Base-by-base conservation (phyloP, 2,797 vertebrate species). In the Gymnopithys bicolor region DNA sequence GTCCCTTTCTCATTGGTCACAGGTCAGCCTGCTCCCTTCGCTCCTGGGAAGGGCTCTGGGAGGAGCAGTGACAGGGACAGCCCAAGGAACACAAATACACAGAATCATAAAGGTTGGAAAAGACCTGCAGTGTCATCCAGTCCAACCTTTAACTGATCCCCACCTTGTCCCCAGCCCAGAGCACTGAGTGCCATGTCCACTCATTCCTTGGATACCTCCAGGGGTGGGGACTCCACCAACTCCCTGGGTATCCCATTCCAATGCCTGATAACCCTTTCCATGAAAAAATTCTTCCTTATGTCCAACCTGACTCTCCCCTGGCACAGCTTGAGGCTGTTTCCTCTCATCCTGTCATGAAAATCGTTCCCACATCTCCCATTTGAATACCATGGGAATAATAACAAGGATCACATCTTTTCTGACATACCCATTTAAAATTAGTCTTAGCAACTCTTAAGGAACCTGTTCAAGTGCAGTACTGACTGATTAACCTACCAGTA, bases 171-270 rank as follows among this genome's bases (percentile, higher is more conserved):
- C 30, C 18, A 27, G 39, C 15, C 21, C 41, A 27, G 39, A 33
- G 60, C 17, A 39, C 11, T 22, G n/a, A 53, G 30, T 27, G 39
- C 30, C 62, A 68, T 18, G 10, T 41, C 30, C 33, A 9, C 22
- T 41, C 1, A 0, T 23, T 74, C 35, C 32, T 35, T 19, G 33
- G 19, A 43, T 3, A 13, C 8, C 33, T 48, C 55, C 22, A 46
- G 53, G 46, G 5, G 25, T 30, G 33, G 39, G 11, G 21, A 67
- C 30, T 53, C 33, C 14, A 53, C 24, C 15, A 13, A 18, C 14
- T 53, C 30, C 7, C 18, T 43, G 16, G 37, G 25, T 14, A 67
- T 49, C 21, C 25, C 27, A 35, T 16, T 16, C 25, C 70, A 68
- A 35, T 4, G 12, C 19, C 48, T 48, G 32, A 49, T 41, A 48